Evolutionary conservation across 1,140 invertebrate genomes (phyloP), one percentile per base, ranked within the genome.

Genomic region (Diuraphis noxia): DNA sequence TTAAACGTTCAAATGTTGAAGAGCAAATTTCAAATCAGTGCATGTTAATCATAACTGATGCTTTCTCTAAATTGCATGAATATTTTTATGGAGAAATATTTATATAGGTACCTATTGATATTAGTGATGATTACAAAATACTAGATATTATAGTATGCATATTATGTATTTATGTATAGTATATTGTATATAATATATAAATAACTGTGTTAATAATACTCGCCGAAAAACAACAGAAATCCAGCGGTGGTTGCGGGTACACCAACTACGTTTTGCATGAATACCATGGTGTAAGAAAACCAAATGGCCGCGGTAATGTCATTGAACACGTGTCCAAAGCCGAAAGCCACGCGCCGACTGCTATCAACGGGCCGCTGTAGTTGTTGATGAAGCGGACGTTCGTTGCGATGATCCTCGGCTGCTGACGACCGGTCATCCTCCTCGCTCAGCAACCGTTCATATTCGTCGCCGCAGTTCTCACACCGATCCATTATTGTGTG

Each of bases 271-370:
- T 97, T 95, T 94, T 98, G 97, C 34, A 98, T 95, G 94, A 97
- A 98, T 92, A 98, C 95, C 92, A 99, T 95, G 82, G 98, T 96
- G 94, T 98, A 99, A 0, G 97, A 97, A 94, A 99, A 99, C 98
- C 98, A 98, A 96, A 98, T 97, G 2, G 97, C 96, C 0, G 97
- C 97, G 93, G 97, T 97, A 2, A 99, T 94, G 94, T 99, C 98
- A 94, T 99, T 99, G 93, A 97, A 96, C 81, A 98, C 95, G 94
- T 99, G 98, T 1, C 98, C 98, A 81, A 98, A 94, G 41, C 97
- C 96, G 93, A 96, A 98, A 2, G 96, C 94, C 4, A 96, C 91
- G 93, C 95, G 95, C 90, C 96, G 95, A 46, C 34, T 38, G 40
- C 1, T 92, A 36, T 25, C 25, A 1, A 92, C 19, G 40, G 40